Evolutionary conservation across 2,797 vertebrate genomes (phyloP), one percentile per base, ranked within the genome.

Genomic region (Peromyscus melanophrys): DNA sequence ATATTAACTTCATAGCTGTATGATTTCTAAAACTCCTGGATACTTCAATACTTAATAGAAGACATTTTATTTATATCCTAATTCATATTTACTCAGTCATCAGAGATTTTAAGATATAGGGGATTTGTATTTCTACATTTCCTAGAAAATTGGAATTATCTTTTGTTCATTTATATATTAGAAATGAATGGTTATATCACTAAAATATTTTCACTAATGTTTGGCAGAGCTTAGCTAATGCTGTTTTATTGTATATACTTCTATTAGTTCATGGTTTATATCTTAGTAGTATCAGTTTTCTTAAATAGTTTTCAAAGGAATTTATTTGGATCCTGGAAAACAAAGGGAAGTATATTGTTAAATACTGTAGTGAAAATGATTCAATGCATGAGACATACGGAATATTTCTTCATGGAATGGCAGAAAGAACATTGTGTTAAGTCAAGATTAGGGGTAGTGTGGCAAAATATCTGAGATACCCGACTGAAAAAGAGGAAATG

Each of bases 171-270:
- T 88, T 73, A 71, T 59, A 40, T 43, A 55, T 61, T 69, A 76
- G 27, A 84, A 85, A 25, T 73, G 40, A 57, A 75, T 86, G 55
- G 59, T 82, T 83, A 23, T 90, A 67, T 71, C 88, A 90, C 75
- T 55, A 93, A 89, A 19, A 0, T 3, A 95, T 90, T n/a, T 65
- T 34, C 31, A 65, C 21, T 46, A 11, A 29, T 82, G 65, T 80
- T 89, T 85, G 17, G 34, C n/a, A 4, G 27, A n/a, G 31, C 57
- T 87, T 95, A 89, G 11, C 2, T 92, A n/a, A 92, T 90, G 9
- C 3, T 80, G 63, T 75, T 83, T 96, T 63, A 90, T 21, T 67
- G 5, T 9, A 52, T 76, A 19, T 55, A 52, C 63, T 34, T 77
- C 21, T 34, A 12, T 3, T 6, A 88, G 46, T 10, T 69, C 84